Evolutionary conservation across 1,140 invertebrate genomes (phyloP), one percentile per base, ranked within the genome.

Genomic region (Hyles euphorbiae): DNA sequence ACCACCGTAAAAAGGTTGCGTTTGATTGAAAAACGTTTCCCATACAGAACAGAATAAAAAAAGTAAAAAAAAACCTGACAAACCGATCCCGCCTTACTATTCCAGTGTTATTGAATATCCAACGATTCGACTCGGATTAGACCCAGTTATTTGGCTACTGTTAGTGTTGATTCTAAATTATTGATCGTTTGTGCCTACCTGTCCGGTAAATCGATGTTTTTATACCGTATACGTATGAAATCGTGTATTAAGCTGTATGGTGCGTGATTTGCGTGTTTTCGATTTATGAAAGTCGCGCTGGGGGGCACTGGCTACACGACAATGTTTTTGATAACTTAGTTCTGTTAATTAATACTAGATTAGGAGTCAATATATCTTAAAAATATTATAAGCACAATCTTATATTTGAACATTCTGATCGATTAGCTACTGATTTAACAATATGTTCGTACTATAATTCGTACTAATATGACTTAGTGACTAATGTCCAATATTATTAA

Each of bases 121-220:
- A 68, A 58, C 73, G 75, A 83, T 83, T 82, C 68, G 77, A 81
- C 68, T 75, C 74, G 76, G 81, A 84, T 84, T 82, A 84, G 62
- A 63, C 58, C 62, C 48, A 76, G 74, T 75, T 81, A 73, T 80
- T 80, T 76, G 72, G 80, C 78, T 80, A 84, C 81, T 77, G 81
- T 74, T 72, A 74, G 70, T 74, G 72, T 79, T 83, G 72, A 85
- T 78, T 76, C 82, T 83, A 76, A 85, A 58, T 81, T 85, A 83
- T 83, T 71, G 77, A 64, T 68, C 71, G 66, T 77, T 69, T 40
- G 53, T 40, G 53, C 32, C 54, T 57, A 46, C 49, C 11, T 56
- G 40, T 53, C 56, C 43, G 50, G 53, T 57, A 47, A 67, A 48
- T 56, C 34, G 57, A 54, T 45, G 22, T 56, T 60, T 63, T 49